Conservation (phyloP, 1,140 invertebrate genomes). For the Tenebrio molitor region DNA sequence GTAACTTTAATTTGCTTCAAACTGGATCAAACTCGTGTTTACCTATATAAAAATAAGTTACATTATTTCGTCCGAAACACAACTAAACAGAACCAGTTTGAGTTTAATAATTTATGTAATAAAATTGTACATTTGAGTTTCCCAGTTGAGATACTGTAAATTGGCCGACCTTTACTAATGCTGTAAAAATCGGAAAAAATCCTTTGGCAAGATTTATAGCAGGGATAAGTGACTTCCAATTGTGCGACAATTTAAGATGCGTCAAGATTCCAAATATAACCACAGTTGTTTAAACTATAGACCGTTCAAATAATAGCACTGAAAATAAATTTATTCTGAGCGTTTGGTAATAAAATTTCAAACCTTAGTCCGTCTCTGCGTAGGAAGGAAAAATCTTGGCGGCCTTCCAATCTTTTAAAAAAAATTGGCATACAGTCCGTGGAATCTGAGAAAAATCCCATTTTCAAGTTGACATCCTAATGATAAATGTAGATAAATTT, state of each 20-base stretch:
- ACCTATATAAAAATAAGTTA: constrained; percentile 1
- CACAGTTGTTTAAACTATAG: neutral
- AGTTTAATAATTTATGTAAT: too few relatives aligned
- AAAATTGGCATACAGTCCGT: constrained; percentile 20
- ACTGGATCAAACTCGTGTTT: constrained; percentile 12
- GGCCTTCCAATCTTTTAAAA: constrained; percentile 26
- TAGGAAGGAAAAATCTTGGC: constrained; percentile 38
- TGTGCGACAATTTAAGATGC: constrained; percentile 10
- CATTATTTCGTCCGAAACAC: too few relatives aligned
- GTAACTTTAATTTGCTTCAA: neutral
- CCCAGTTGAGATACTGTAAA: too few relatives aligned
- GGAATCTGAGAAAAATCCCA: constrained; percentile 28
- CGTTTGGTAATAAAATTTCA: constrained; percentile 41
- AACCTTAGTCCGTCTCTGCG: constrained; percentile 27
- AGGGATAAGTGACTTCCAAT: neutral
- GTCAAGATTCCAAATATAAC: neutral
- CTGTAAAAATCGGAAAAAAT: too few relatives aligned
- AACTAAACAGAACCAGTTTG: too few relatives aligned
- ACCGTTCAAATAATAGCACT: constrained; percentile 2
- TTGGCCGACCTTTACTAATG: too few relatives aligned
- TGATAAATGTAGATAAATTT: constrained; percentile 29
- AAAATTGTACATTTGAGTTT: too few relatives aligned
- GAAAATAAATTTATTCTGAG: constrained; percentile 26
- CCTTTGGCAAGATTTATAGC: neutral
- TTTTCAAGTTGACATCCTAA: constrained; percentile 25